Percentiles rank a stretch among this genome's conserved stretches.
These are phyloP conservation scores for Peromyscus maniculatus DNA, from an alignment of 2,113 vertebrate genomes.

Conservation along the genomic window DNA sequence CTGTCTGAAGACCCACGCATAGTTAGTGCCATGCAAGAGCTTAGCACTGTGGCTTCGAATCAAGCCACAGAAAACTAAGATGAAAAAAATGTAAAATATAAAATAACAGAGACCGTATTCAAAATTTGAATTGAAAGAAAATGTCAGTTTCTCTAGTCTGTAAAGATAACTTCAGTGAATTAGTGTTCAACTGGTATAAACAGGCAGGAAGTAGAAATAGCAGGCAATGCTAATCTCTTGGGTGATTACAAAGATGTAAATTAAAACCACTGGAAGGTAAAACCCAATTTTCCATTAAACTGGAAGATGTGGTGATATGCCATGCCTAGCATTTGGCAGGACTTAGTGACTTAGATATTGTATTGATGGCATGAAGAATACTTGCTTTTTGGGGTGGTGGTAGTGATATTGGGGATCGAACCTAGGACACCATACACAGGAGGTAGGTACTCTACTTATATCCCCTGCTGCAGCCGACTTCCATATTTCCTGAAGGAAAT, in stretches of 20 bases:
- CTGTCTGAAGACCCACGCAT: conserved; percentile 1
- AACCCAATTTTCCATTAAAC: neutral
- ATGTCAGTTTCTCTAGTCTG: neutral
- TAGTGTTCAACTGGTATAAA: neutral
- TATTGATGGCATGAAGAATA: neutral
- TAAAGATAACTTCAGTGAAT: neutral
- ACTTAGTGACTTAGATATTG: neutral
- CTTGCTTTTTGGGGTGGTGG: neutral
- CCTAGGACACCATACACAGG: neutral
- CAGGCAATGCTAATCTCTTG: conserved; percentile 11
- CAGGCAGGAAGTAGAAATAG: conserved; percentile 17
- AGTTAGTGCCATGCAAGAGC: neutral
- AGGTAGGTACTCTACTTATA: neutral
- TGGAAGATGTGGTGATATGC: neutral
- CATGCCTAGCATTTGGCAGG: neutral
- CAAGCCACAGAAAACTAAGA: conserved; percentile 2
- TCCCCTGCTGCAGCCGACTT: neutral
- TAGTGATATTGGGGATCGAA: neutral
- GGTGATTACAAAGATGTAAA: conserved; percentile 31
- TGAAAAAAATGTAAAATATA: neutral
- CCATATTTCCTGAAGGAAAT: neutral
- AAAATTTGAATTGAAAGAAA: conserved; percentile 29
- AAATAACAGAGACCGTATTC: neutral
- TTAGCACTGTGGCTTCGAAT: neutral
- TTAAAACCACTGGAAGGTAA: neutral